Evolutionary conservation across 2,888 invertebrate genomes (phyloP).

Genomic region (Eupithecia pulchellata): DNA sequence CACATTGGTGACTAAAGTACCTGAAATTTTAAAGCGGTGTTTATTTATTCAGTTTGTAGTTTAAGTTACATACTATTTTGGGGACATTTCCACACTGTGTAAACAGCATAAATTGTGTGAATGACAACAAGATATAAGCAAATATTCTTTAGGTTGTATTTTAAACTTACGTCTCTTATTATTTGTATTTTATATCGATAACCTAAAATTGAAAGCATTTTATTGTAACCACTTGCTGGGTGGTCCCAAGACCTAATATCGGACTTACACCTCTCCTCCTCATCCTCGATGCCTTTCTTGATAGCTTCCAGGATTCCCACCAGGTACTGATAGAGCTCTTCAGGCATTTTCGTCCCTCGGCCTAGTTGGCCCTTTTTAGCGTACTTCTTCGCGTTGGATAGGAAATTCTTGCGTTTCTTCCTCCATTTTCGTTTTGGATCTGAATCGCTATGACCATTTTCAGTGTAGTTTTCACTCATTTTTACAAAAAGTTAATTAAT

Average conservation of each 20-base stretch:
- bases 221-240: background rate
- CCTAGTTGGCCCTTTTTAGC: slow-evolving; percentile 90
- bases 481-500: slow-evolving; percentile 31
- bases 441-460: slow-evolving; percentile 51
- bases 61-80: background rate
- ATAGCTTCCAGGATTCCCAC: slow-evolving; percentile 90
- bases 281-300: slow-evolving; percentile 87
- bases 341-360: slow-evolving; percentile 88
- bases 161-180: no score
- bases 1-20: slow-evolving; percentile 90
- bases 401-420: slow-evolving; percentile 88
- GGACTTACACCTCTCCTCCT: slow-evolving; percentile 89
- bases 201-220: background rate
- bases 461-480: slow-evolving; percentile 65
- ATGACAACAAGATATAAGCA: background rate
- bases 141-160: background rate
- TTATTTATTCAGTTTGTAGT: background rate
- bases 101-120: background rate
- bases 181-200: background rate
- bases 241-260: background rate
- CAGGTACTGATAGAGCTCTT: slow-evolving; percentile 91
- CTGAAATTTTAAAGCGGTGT: slow-evolving; percentile 68
- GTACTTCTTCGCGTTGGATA: slow-evolving; percentile 91
- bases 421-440: slow-evolving; percentile 75
- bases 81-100: background rate